Evolutionary conservation across 2,113 vertebrate species (phyloP), one percentile per base, ranked within the genome.

Genomic region (Atractosteus spatula): DNA sequence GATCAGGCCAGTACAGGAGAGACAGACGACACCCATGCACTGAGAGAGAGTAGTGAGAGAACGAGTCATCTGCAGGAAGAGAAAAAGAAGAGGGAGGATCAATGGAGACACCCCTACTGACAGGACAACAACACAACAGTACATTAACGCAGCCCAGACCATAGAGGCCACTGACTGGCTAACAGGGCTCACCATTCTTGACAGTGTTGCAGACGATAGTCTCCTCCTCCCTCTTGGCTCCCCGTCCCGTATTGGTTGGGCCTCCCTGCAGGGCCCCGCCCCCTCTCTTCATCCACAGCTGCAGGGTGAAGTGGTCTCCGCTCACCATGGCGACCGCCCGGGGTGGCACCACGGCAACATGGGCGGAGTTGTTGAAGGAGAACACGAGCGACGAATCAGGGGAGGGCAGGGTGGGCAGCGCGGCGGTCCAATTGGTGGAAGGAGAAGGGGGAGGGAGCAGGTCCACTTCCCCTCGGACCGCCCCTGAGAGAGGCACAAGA

Each of bases 301-400:
- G 96, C 73, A 99, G 88, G 73, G 97, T 99, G 73, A 99, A 98
- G 80, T 97, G 97, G 87, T 99, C 91, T 0, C 90, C 91, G 0
- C 91, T 89, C 29, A 92, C 73, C 0, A 81, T 79, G 0, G 87
- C 71, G 51, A 86, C 87, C 4, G 94, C 89, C 0, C 92, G 83
- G 0, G 90, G 91, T 0, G 97, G 96, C 77, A 99, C 95, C 76
- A 87, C 92, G 66, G 96, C 95, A 0, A 95, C 93, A n/a, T 98
- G 97, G 77, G 92, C 85, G 57, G 91, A 97, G 70, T 96, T 97
- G 0, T 99, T 98, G 82, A 99, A 99, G 88, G 96, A 98, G 82
- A 97, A 99, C 77, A 99, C 97, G 42, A 97, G 92, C 73, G 96
- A 98, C 77, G 95, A 97, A 84, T 98, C 97, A 68, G 96, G 97